A percentile compares a stretch with the other conserved stretches of the same genome.
Evolutionary conservation across 2,797 vertebrate species (phyloP).

Genomic region (Hyperoplus lanceolatus): DNA sequence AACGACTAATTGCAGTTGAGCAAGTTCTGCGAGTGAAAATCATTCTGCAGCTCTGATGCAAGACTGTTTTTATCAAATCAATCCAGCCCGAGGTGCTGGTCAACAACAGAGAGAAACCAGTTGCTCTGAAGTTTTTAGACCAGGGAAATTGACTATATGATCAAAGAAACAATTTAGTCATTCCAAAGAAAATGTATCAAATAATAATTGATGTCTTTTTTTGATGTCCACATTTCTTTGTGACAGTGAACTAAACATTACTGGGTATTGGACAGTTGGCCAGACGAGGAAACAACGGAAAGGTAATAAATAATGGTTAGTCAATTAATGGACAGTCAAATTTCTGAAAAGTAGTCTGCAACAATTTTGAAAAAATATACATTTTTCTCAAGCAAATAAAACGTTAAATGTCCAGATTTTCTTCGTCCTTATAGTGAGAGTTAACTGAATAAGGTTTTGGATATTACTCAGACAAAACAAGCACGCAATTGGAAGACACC

Average conservation of each 20-base stretch:
- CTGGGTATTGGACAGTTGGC: background rate
- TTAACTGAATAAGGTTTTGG: background rate
- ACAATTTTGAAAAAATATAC: background rate
- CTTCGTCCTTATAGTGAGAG: background rate
- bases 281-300: background rate
- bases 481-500: background rate
- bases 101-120: background rate
- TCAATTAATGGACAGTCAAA: background rate
- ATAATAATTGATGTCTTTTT: background rate
- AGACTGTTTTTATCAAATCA: background rate
- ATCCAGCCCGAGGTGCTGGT: background rate
- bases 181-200: background rate
- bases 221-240: background rate
- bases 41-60: conserved; percentile 9
- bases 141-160: background rate
- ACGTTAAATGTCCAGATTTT: background rate
- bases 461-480: no score
- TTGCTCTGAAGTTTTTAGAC: background rate
- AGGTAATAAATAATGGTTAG: background rate
- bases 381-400: no score
- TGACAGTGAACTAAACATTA: background rate
- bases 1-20: conserved; percentile 7
- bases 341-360: background rate
- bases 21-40: conserved; percentile 23
- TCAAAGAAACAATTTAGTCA: background rate